phyloP scores from a whole-genome alignment of 2,888 invertebrate genomes.

The Abscondita cerata region DNA sequence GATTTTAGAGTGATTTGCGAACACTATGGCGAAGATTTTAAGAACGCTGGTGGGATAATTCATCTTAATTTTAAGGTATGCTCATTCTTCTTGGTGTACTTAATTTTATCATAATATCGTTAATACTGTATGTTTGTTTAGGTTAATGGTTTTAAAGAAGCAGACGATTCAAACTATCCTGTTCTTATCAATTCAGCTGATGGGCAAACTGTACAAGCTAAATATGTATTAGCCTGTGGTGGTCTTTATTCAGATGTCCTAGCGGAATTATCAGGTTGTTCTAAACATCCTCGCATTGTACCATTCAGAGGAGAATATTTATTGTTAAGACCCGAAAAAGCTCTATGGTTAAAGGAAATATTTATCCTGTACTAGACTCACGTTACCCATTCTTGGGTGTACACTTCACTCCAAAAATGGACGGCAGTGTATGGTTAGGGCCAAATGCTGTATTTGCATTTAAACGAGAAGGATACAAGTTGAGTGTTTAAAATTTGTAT shows the following conservation, averaged over 20 bases:
- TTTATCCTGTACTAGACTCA: slow-evolving; percentile 98
- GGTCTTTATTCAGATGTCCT: slow-evolving; percentile 93
- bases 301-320: slow-evolving; percentile 98
- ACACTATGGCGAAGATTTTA: slow-evolving; percentile 84
- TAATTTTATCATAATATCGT: too few species aligned
- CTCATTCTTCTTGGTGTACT: neutral
- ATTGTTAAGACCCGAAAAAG: slow-evolving; percentile 77
- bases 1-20: slow-evolving; percentile 87
- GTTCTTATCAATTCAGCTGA: slow-evolving; percentile 63
- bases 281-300: slow-evolving; percentile 80
- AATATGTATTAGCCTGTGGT: slow-evolving; percentile 92
- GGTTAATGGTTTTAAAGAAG: slow-evolving; percentile 74
- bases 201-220: slow-evolving; percentile 64
- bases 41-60: slow-evolving; percentile 76
- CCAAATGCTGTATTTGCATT: slow-evolving; percentile 98
- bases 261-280: slow-evolving; percentile 88
- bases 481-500: slow-evolving; percentile 33
- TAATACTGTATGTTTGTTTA: slow-evolving; percentile 67
- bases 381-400: slow-evolving; percentile 97
- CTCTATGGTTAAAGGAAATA: slow-evolving; percentile 84
- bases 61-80: slow-evolving; percentile 78
- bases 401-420: slow-evolving; percentile 96
- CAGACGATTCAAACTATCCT: slow-evolving; percentile 66
- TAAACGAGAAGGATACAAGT: slow-evolving; percentile 94
- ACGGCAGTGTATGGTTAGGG: slow-evolving; percentile 94